Percentiles rank a stretch among this genome's conserved stretches.
Conservation (phyloP, 2,888 invertebrate species). For the Timandra comae region DNA sequence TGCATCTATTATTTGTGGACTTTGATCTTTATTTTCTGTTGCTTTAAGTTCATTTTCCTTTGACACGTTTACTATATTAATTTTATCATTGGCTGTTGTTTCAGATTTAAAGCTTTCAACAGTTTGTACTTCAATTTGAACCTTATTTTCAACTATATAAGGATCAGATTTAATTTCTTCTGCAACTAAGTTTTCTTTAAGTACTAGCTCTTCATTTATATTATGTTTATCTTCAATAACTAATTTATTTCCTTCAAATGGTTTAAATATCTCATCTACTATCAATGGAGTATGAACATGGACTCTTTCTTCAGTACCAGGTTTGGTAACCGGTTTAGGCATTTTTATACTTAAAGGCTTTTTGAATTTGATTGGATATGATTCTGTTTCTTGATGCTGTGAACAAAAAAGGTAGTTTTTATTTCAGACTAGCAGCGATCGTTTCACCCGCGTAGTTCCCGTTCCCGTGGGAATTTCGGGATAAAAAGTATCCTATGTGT, state of each 20-base stretch:
- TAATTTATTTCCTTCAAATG: no score
- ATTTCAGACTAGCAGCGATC: conserved; percentile 25
- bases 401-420: conserved; percentile 17
- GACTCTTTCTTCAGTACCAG: conserved; percentile 17
- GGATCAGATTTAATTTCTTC: not conserved
- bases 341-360: no score
- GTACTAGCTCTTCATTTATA: conserved; percentile 5
- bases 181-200: conserved; percentile 9
- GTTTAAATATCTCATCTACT: conserved; percentile 41
- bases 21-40: not conserved
- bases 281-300: conserved; percentile 36
- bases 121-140: no score
- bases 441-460: no score
- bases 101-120: no score
- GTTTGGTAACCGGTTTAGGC: conserved; percentile 7
- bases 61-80: no score
- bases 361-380: no score
- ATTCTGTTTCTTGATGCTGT: no score
- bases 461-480: no score
- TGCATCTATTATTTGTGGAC: not conserved
- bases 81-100: no score
- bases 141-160: conserved; percentile 1
- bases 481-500: no score
- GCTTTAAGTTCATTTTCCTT: not conserved
- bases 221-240: conserved; percentile 8